phyloP scores from a whole-genome alignment of 2,113 vertebrate species.

The Lucifuga dentata region DNA sequence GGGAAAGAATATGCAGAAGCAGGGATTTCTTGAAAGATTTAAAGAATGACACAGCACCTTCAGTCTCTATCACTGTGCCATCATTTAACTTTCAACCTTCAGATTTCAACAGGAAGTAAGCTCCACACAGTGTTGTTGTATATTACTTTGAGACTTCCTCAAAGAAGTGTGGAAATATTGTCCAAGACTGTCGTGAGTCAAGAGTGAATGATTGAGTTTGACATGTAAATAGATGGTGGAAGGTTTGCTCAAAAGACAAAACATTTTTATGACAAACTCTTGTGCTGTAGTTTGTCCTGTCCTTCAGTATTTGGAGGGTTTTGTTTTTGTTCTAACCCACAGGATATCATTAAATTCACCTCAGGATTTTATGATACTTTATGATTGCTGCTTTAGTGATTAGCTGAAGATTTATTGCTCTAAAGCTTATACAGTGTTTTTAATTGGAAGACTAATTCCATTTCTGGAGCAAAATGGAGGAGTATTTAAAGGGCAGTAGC shows the following conservation, averaged over 20 bases:
- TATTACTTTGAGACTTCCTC: slow-evolving; percentile 21
- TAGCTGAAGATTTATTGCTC: not conserved
- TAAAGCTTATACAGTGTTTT: not conserved
- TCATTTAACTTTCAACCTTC: no score
- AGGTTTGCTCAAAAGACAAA: slow-evolving; percentile 27
- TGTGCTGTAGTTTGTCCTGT: not conserved
- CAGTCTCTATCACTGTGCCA: no score
- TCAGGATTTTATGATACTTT: not conserved
- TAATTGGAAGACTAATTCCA: no score
- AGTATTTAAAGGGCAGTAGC: not conserved
- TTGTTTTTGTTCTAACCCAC: not conserved
- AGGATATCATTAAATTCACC: not conserved
- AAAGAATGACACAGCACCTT: no score
- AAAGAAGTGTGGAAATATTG: slow-evolving; percentile 35
- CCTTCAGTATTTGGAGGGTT: not conserved
- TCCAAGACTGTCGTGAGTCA: slow-evolving; percentile 31
- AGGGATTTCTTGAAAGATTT: no score
- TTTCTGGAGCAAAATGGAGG: no score
- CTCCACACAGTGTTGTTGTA: slow-evolving; percentile 1
- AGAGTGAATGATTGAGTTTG: slow-evolving; percentile 36
- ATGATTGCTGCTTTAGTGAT: not conserved
- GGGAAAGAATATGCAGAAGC: no score
- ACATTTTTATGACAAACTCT: slow-evolving; percentile 10
- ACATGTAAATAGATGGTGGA: slow-evolving; percentile 46
- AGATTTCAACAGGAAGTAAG: no score